These are phyloP conservation scores for Siphamia tubifer DNA, from an alignment of 2,113 vertebrate genomes.

Conservation along the genomic window DNA sequence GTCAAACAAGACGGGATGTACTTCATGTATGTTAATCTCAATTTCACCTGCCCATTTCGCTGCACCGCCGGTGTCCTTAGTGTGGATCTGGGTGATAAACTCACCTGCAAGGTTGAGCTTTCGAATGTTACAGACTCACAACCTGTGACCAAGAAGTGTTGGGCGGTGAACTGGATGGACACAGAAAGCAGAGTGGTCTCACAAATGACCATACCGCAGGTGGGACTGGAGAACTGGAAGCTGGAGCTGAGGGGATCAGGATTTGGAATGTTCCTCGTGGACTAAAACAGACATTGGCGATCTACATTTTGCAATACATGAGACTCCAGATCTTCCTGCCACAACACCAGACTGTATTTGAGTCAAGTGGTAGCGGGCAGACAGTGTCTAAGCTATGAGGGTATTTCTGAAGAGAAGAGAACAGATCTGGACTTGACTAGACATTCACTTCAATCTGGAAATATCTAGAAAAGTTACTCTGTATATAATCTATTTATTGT, in stretches of 20 bases:
- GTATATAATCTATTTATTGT: conserved; percentile 47
- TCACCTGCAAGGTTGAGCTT: conserved; percentile 65
- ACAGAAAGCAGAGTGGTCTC: fast-evolving
- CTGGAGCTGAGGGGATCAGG: conserved; percentile 40
- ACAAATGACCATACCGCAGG: conserved; percentile 6
- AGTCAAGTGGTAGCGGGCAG: background rate
- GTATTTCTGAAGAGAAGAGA: background rate
- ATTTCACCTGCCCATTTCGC: background rate
- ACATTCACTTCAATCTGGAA: conserved; percentile 6
- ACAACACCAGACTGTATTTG: background rate
- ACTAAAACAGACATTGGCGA: background rate
- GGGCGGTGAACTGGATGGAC: background rate
- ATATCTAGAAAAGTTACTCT: conserved; percentile 5
- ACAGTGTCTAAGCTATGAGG: background rate
- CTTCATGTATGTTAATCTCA: conserved; percentile 69
- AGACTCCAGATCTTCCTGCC: background rate
- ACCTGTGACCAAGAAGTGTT: conserved; percentile 50
- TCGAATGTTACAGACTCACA: fast-evolving
- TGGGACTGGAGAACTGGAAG: background rate
- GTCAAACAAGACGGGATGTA: conserved; percentile 38
- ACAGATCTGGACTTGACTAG: background rate
- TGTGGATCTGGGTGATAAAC: background rate
- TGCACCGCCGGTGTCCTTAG: background rate
- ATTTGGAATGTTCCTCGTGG: conserved; percentile 70
- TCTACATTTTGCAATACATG: no score